Evolutionary conservation across 2,888 invertebrate genomes (phyloP), one percentile per base, ranked within the genome.

Genomic region (Thera britannica): DNA sequence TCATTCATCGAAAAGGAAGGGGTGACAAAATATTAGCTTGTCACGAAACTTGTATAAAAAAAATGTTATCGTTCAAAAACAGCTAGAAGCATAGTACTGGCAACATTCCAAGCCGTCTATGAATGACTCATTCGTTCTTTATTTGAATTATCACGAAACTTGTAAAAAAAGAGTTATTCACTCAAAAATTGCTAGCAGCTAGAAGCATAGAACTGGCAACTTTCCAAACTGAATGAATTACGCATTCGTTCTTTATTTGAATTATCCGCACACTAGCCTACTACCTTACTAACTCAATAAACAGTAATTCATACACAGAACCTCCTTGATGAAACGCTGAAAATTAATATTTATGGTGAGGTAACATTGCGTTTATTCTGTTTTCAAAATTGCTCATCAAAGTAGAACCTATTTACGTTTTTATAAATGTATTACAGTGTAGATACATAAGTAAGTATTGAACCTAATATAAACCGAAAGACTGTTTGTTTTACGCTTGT

Each of bases 201-300:
- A 38, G 6, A 6, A 38, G 49, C 49, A 7, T 49, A 5, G n/a
- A n/a, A 23, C 51, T 38, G 36, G 49, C 59, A 49, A 49, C 56
- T 46, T 44, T 49, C 36, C 12, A 12, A 56, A n/a, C 11, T 3
- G 12, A n/a, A 6, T 23, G 23, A 62, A 62, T 57, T 56, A 62
- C 38, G 46, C 63, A 63, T 63, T 63, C 58, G 7, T 51, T 51
- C 51, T 23, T 51, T 51, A 1, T 23, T 51, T 23, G 12, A 56
- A 56, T 41, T 41, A 56, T 23, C 48, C 46, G 4, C 49, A 38
- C 65, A 65, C 56, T 56, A 56, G 59, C 59, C 55, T 49, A 60
- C 60, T 60, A 65, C 59, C 59, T 59, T n/a, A n/a, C n/a, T n/a
- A 57, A 57, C 55, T 65, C 59, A 57, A 57, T 67, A 56, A 64